Evolutionary conservation across 2,888 invertebrate genomes (phyloP), one percentile per base, ranked within the genome.

Genomic region (Cephus runcator): DNA sequence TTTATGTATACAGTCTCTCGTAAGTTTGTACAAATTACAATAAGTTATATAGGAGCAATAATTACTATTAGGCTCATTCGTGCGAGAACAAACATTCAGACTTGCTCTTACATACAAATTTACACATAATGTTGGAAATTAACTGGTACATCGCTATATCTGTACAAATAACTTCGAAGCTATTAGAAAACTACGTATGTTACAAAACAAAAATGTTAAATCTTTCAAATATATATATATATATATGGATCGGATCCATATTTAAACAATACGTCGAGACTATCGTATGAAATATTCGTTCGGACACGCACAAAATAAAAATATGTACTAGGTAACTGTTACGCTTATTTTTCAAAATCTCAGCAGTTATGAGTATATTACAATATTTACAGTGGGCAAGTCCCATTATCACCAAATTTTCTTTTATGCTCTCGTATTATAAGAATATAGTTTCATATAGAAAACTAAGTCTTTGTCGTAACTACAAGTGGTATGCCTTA

Each of bases 371-470:
- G 86, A 86, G 82, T 89, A 90, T 89, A 85, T 87, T 91, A 91
- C 91, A 91, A 82, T 91, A 91, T 91, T 79, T 91, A 91, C 91
- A 91, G 82, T 88, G 87, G 88, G 88, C 89, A 88, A 88, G 88
- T 89, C 86, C 86, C 87, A 83, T 86, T 87, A 86, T 88, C 86
- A 87, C 84, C 84, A 82, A 83, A 83, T 87, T 85, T 82, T 84
- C 80, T 83, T 84, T 82, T 77, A 80, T 81, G 78, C 79, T 82
- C 79, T 83, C 79, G 80, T 88, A 73, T 76, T 89, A 89, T 85
- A 90, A 90, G 90, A 90, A 90, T 91, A 90, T 90, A 90, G 88
- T 89, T 90, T 85, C 89, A 85, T 86, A 87, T 90, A 90, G 88
- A 91, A 90, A 91, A 91, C 90, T 90, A 91, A 91, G 89, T 90